Evolutionary conservation across 2,113 vertebrate genomes (phyloP).

Genomic region (Hoplias malabaricus): DNA sequence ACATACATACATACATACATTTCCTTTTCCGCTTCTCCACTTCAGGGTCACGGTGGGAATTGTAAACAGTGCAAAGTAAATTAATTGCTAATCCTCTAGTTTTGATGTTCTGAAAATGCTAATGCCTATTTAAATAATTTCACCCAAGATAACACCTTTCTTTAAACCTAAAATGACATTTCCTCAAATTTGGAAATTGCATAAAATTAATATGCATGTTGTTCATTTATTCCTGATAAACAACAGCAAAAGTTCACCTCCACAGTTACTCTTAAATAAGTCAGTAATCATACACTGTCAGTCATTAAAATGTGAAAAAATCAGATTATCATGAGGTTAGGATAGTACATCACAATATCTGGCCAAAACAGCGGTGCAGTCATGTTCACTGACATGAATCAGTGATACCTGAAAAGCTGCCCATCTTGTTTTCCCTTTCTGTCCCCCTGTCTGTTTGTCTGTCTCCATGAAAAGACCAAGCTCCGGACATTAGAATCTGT

Average conservation of each 20-base stretch:
- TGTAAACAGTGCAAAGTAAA: no score
- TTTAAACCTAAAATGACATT: no score
- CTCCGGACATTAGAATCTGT: background rate
- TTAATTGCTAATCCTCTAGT: no score
- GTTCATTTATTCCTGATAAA: background rate
- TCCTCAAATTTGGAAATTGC: no score
- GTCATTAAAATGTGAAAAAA: no score
- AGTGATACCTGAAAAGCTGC: background rate
- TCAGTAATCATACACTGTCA: no score
- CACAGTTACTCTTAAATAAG: background rate
- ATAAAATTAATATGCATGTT: background rate
- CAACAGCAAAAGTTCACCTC: background rate
- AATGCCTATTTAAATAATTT: no score
- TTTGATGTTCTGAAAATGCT: no score
- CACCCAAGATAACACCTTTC: no score
- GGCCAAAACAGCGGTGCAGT: background rate
- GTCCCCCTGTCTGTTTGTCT: background rate
- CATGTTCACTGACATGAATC: background rate
- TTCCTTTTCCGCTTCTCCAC: no score
- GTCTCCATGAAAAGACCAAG: background rate
- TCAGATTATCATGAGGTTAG: background rate
- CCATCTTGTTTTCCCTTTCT: background rate
- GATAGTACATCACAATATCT: background rate
- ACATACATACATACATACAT: no score
- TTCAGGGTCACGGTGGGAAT: no score